A percentile compares a stretch with the other conserved stretches of the same genome.
Evolutionary conservation across 2,888 invertebrate species (phyloP).

Genomic region (Atherix ibis): DNA sequence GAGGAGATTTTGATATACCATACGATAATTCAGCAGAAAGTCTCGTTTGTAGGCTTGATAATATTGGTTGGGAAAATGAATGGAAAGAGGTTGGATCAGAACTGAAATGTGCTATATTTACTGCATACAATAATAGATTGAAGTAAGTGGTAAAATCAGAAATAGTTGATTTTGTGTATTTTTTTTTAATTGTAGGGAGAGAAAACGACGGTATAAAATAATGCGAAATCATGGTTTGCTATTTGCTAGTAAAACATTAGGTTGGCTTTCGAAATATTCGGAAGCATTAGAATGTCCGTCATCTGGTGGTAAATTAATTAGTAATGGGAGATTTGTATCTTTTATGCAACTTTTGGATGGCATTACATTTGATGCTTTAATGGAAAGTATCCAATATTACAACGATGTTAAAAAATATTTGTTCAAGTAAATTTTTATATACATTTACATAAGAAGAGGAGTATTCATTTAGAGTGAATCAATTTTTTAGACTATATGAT

Average conservation of each 20-base stretch:
- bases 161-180: neutral
- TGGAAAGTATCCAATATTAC: slow-evolving; percentile 60
- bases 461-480: neutral
- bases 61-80: slow-evolving; percentile 20
- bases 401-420: slow-evolving; percentile 49
- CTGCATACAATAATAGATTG: slow-evolving; percentile 61
- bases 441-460: slow-evolving; percentile 2
- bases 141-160: slow-evolving; percentile 21
- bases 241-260: slow-evolving; percentile 49
- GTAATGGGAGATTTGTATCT: slow-evolving; percentile 37
- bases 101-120: slow-evolving; percentile 52
- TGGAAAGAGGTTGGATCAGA: slow-evolving; percentile 38
- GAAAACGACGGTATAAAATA: slow-evolving; percentile 53
- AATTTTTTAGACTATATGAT: slow-evolving; percentile 38
- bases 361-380: slow-evolving; percentile 55
- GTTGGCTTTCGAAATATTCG: slow-evolving; percentile 55
- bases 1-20: slow-evolving; percentile 74
- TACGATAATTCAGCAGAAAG: slow-evolving; percentile 70
- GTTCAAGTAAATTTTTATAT: slow-evolving; percentile 27
- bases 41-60: slow-evolving; percentile 36
- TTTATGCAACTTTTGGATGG: slow-evolving; percentile 64
- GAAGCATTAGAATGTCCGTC: slow-evolving; percentile 40
- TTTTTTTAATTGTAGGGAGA: slow-evolving; percentile 34
- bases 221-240: slow-evolving; percentile 68
- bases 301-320: slow-evolving; percentile 25